Conservation (phyloP, 2,888 invertebrate genomes). For the Trachelus tabidus region DNA sequence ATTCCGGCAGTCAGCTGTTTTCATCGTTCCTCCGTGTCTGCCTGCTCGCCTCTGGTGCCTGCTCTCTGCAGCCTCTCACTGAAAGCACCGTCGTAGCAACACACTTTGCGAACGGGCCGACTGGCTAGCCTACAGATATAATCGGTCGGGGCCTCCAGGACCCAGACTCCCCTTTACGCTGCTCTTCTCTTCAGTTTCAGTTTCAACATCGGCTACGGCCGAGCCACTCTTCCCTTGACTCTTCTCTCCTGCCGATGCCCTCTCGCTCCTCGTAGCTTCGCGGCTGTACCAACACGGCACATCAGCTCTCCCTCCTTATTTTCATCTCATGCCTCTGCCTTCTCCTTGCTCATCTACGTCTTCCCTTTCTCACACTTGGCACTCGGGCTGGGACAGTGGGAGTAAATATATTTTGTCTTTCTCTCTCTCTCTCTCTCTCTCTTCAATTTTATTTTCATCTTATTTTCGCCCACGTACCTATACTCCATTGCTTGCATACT, state of each 20-base stretch:
- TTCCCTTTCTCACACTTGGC: constrained; percentile 10
- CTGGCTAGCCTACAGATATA: background rate
- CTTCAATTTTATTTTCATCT: constrained; percentile 25
- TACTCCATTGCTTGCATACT: background rate
- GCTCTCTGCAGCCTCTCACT: constrained; percentile 25
- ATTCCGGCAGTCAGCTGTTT: constrained; percentile 63
- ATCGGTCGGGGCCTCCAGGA: background rate
- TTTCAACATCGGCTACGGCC: background rate
- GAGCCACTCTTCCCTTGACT: background rate
- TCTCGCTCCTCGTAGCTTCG: background rate
- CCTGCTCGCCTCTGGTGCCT: constrained; percentile 1
- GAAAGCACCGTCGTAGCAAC: constrained; percentile 31
- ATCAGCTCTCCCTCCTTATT: background rate
- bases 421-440: constrained; percentile 16
- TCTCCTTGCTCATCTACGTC: constrained; percentile 10
- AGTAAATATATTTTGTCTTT: background rate
- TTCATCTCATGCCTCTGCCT: background rate
- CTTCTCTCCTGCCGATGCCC: background rate
- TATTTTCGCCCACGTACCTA: constrained; percentile 28
- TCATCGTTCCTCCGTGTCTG: constrained; percentile 29
- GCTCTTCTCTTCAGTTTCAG: background rate
- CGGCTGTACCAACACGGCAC: background rate
- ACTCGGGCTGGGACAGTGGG: background rate
- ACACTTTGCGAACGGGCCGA: constrained; percentile 15
- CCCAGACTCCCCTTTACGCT: background rate